Evolutionary conservation across 2,888 invertebrate genomes (phyloP).

Genomic region (Empis stercorea): DNA sequence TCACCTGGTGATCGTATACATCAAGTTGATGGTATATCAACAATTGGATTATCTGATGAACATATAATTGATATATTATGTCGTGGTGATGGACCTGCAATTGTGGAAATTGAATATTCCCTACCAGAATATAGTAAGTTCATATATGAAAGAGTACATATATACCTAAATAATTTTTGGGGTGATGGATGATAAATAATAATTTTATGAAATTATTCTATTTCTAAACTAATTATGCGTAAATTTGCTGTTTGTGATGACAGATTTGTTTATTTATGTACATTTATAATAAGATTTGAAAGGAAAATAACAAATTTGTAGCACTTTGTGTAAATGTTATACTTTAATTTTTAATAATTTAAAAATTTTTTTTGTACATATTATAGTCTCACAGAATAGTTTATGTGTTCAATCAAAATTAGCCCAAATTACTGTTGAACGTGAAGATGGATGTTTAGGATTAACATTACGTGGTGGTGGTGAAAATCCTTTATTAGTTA

Average conservation of each 20-base stretch:
- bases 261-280: not conserved
- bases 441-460: slow-evolving; percentile 71
- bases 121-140: slow-evolving; percentile 66
- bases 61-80: slow-evolving; percentile 60
- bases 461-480: slow-evolving; percentile 77
- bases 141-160: no score
- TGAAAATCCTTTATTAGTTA: slow-evolving; percentile 71
- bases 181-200: not conserved
- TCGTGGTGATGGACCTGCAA: slow-evolving; percentile 55
- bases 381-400: slow-evolving; percentile 56
- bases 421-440: slow-evolving; percentile 67
- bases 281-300: no score
- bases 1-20: slow-evolving; percentile 68
- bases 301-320: no score
- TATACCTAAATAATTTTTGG: no score
- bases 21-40: slow-evolving; percentile 70
- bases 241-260: not conserved
- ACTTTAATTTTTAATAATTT: not conserved
- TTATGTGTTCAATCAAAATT: slow-evolving; percentile 63
- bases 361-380: slow-evolving; percentile 6
- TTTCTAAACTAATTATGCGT: slow-evolving; percentile 1
- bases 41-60: slow-evolving; percentile 59
- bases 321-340: not conserved
- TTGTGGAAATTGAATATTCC: slow-evolving; percentile 74
- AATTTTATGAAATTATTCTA: not conserved